Base-by-base conservation (phyloP, 2,797 vertebrate genomes). In the Acestrorhynchus altus region DNA sequence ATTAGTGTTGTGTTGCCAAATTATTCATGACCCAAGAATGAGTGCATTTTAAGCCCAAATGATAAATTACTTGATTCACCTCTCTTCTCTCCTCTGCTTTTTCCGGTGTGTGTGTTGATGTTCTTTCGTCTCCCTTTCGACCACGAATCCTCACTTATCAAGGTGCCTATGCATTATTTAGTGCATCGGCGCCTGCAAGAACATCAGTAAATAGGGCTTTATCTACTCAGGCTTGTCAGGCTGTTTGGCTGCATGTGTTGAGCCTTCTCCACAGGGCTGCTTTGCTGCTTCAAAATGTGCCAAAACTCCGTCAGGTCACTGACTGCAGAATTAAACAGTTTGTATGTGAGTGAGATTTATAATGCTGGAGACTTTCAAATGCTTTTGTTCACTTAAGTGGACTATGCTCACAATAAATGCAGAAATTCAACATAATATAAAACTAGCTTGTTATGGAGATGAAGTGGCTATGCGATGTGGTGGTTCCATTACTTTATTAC, bases 1-100 rank as follows among this genome's bases (percentile, higher is more conserved):
- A 93, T 94, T 92, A 94, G 89, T 92, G 91, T 94, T 93, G 90
- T 89, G 86, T 77, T 85, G 84, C 89, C 89, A 93, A 94, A 94
- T 94, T 86, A 94, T 94, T 94, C 83, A 94, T 94, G 90, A 92
- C 81, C 85, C 82, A 85, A 54, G 77, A 92, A 92, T 81, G 87
- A 92, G 87, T 82, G 87, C 56, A 68, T 91, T 92, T 94, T 88
- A 90, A 91, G 86, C 86, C 83, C 90, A 89, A 90, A 89, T 85
- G 87, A 90, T 87, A 90, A 87, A 91, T 89, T 87, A 85, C 89
- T 87, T 70, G 84, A 87, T 91, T 91, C 87, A 88, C 89, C 88
- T 86, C 88, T 82, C 77, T 81, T 15, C 44, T 22, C 68, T 52
- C 16, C 28, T 20, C 54, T 6, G 22, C 54, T 71, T 28, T 57